Evolutionary conservation across 2,113 vertebrate genomes (phyloP), one percentile per base, ranked within the genome.

Genomic region (Vulpes lagopus): DNA sequence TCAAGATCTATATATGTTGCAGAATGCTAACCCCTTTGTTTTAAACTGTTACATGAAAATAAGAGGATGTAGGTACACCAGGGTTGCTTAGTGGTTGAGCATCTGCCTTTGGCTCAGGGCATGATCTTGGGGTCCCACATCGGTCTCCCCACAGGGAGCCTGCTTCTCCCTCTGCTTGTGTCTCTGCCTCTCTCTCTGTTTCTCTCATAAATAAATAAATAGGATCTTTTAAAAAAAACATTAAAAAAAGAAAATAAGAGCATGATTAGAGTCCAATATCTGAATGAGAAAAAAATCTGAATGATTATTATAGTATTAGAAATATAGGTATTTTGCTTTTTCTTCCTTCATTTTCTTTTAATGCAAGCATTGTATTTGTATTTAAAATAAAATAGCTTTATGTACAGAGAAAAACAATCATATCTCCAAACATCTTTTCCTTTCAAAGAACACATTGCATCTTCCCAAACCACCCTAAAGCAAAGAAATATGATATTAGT

Each of bases 401-500:
- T 84, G 94, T 87, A 69, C 11, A 94, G 55, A 78, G 57, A 88
- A 96, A 95, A 90, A 53, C 11, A 95, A 59, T 59, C 15, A 1
- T 64, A 87, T 69, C 1, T 53, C 38, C 49, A 96, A 76, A 89
- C n/a, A 92, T 12, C 30, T 62, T 91, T 95, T 84, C 78, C 49
- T 89, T 91, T 94, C 35, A 91, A 55, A 60, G 11, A 91, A 69
- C 14, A 80, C 2, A 88, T 0, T 86, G n/a, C 19, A 67, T 94
- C 91, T 83, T 25, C 32, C n/a, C 11, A 93, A 95, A 96, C 32
- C 60, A 97, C 35, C 9, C 51, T 38, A 76, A 74, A 90, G 43
- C 51, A 89, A 96, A 90, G 38, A 81, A 83, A 92, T 64, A 55
- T 19, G 85, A 49, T 32, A 38, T 60, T 38, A 65, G 35, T 71